These are phyloP conservation scores for Colius striatus DNA, from an alignment of 2,113 vertebrate species.

Conservation along the genomic window DNA sequence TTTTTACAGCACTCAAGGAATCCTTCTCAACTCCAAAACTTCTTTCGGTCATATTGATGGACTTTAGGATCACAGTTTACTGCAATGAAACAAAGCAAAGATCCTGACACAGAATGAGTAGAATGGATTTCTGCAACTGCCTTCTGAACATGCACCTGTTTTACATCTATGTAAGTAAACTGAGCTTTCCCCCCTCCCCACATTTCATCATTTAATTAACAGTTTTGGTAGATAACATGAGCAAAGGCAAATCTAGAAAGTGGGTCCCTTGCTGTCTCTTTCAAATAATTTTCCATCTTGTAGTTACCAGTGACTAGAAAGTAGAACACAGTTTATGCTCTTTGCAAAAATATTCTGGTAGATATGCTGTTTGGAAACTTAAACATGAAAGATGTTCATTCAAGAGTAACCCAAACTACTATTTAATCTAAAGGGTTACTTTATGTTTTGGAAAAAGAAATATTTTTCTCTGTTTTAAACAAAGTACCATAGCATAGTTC, in stretches of 20 bases:
- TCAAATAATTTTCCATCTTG: constrained; percentile 41
- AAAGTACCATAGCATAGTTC: not conserved
- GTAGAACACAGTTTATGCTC: not conserved
- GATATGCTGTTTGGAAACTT: constrained; percentile 1
- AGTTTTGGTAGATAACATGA: constrained; percentile 76
- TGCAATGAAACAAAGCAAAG: constrained; percentile 96
- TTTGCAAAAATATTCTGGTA: not conserved
- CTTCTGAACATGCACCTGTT: constrained; percentile 86
- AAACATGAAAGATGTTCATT: not conserved
- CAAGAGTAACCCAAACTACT: constrained; percentile 35
- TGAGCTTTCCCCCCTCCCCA: constrained; percentile 34
- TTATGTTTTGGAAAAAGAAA: not conserved
- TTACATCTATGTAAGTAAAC: constrained; percentile 31
- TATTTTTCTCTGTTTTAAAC: not conserved
- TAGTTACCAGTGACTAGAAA: not conserved
- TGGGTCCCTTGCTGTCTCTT: constrained; percentile 68
- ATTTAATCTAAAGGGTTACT: constrained; percentile 34
- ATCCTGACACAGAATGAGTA: constrained; percentile 93
- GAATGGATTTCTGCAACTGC: constrained; percentile 84
- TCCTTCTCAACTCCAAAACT: constrained; percentile 84
- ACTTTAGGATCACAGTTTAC: constrained; percentile 95
- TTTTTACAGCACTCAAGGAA: constrained; percentile 84
- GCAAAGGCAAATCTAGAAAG: constrained; percentile 90
- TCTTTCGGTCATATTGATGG: constrained; percentile 91
- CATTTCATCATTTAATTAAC: constrained; percentile 49